Evolutionary conservation across 2,888 invertebrate genomes (phyloP), one percentile per base, ranked within the genome.

Genomic region (Suillia variegata): DNA sequence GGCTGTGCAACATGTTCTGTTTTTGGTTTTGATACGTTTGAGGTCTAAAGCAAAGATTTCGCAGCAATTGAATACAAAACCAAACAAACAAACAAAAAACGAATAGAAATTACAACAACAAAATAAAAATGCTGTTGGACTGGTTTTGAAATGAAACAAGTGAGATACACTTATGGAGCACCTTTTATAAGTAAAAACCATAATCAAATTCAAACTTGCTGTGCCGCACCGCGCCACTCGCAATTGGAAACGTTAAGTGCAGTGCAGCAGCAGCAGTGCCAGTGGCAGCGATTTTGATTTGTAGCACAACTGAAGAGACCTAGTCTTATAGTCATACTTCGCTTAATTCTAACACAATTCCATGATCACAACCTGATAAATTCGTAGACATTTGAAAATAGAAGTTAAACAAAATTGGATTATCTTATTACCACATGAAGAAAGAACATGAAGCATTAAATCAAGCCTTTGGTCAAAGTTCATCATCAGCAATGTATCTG

Each of bases 81-180:
- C 31, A 12, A 5, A n/a, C n/a, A n/a, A n/a, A n/a, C n/a, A n/a
- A n/a, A n/a, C n/a, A n/a, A n/a, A n/a, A n/a, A n/a, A n/a, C n/a
- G n/a, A n/a, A n/a, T n/a, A n/a, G n/a, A n/a, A n/a, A n/a, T n/a
- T n/a, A n/a, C n/a, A n/a, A n/a, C n/a, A n/a, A n/a, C n/a, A 18
- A n/a, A 8, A 50, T 50, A 50, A 50, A 50, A 50, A 50, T 50
- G 50, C 50, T 24, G 50, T 50, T 50, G 15, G 24, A 50, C 50
- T 21, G 24, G 50, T 50, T 50, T 50, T 20, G 20, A 18, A 5
- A 17, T 20, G 3, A 45, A 5, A 3, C 18, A 45, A n/a, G n/a
- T n/a, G n/a, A n/a, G n/a, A n/a, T 20, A 6, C 18, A 45, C 45
- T 45, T 17, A 45, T 20, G 45, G 45, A 20, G 45, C 45, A 45